phyloP scores from a whole-genome alignment of 2,888 invertebrate genomes.

The Dasysyrphus tricinctus region DNA sequence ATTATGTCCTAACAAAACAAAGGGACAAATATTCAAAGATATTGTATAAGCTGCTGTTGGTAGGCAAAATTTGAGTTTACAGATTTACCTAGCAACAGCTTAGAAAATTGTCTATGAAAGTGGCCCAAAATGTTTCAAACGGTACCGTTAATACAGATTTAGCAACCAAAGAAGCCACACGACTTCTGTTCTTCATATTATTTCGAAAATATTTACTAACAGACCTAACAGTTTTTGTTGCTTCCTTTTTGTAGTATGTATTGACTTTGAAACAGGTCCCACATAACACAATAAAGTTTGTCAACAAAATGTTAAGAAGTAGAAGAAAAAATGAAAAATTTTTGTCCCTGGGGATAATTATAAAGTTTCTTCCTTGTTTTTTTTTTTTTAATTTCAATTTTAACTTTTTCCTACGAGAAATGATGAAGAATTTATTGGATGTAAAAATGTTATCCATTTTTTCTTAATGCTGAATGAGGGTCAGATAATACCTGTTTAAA shows the following conservation, averaged over 20 bases:
- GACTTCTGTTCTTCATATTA: slow-evolving; percentile 4
- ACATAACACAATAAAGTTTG: slow-evolving; percentile 6
- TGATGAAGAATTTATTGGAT: slow-evolving; percentile 14
- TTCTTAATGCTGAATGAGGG: slow-evolving; percentile 4
- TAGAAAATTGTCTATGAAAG: no score
- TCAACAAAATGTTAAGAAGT: slow-evolving; percentile 3
- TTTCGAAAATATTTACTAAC: not conserved
- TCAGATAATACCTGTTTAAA: no score
- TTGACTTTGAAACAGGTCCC: not conserved
- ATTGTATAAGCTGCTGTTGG: no score
- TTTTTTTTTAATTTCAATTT: no score
- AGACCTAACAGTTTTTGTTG: not conserved
- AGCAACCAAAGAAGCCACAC: not conserved
- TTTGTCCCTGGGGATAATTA: slow-evolving; percentile 18
- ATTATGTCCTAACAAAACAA: no score
- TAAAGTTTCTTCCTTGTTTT: slow-evolving; percentile 11
- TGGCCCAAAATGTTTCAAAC: no score
- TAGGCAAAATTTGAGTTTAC: no score
- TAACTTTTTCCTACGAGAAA: not conserved
- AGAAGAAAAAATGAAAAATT: slow-evolving; percentile 19
- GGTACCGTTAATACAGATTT: no score
- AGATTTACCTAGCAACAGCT: no score
- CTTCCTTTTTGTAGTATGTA: no score
- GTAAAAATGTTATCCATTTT: slow-evolving; percentile 5
- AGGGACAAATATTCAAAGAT: no score